These are phyloP conservation scores for Balaeniceps rex DNA, from an alignment of 2,113 vertebrate genomes.

Conservation along the genomic window DNA sequence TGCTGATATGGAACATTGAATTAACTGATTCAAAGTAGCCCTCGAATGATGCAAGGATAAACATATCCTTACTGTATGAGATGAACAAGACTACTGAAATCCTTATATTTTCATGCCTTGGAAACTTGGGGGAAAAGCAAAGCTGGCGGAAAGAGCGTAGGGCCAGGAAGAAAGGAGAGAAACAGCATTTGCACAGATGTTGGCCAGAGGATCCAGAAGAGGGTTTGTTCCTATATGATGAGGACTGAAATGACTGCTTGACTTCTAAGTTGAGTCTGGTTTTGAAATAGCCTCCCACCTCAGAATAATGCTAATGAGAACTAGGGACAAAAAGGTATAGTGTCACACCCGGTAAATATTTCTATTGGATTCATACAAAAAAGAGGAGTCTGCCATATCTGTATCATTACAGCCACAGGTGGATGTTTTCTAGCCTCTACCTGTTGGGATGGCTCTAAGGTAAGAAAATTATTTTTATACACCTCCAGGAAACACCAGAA, in stretches of 20 bases:
- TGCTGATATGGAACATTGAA: neutral
- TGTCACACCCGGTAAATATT: neutral
- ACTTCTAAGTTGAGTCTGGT: neutral
- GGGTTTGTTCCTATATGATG: neutral
- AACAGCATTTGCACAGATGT: neutral
- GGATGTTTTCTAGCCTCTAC: neutral
- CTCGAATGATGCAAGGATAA: neutral
- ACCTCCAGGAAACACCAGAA: neutral
- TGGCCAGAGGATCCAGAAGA: neutral
- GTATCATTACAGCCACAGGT: neutral
- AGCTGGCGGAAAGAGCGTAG: neutral
- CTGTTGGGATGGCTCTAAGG: neutral
- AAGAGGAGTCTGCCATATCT: neutral
- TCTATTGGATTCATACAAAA: neutral
- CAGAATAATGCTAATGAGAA: neutral
- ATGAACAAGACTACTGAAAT: neutral
- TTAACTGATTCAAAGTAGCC: neutral
- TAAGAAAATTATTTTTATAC: neutral
- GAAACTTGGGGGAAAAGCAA: neutral
- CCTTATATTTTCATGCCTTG: neutral
- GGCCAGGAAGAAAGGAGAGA: neutral
- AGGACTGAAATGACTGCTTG: neutral
- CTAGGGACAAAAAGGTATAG: neutral
- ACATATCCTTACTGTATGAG: neutral
- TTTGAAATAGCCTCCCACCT: neutral